Base-by-base conservation (phyloP, 1,140 invertebrate genomes). In the Geopemphigus sp. region DNA sequence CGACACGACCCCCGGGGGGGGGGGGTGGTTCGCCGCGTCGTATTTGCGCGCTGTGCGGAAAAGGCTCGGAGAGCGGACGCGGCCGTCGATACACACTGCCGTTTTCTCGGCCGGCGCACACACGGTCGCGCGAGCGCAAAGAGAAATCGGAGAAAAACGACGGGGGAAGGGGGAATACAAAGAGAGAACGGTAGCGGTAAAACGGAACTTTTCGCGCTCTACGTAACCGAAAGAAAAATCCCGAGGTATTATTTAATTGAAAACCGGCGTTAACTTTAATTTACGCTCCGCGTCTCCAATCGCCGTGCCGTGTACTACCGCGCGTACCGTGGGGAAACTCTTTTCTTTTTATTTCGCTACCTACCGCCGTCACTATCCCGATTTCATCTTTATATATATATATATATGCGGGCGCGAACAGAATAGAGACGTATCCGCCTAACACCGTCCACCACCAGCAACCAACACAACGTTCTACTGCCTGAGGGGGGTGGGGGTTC, bases 221-320 rank as follows among this genome's bases (percentile, higher is more conserved):
- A 76, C 56, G 54, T 59, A 59, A 59, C 70, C 19, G 70, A 73
- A 53, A 73, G 54, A 73, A 73, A 73, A 39, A 39, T 8, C 50
- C 53, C 73, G 10, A 56, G 26, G 54, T 76, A 76, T 76, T 76
- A 56, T 76, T 57, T 76, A 76, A 76, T 76, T 76, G 73, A 76
- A 76, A 76, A 76, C 73, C 73, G n/a, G 56, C 54, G 73, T 76
- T 76, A 76, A 76, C 73, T 76, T 76, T 76, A 76, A 76, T 76
- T 76, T 76, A 76, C 73, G 59, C 73, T 59, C 32, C 73, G 32
- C 73, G n/a, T n/a, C n/a, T n/a, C n/a, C n/a, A n/a, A n/a, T n/a
- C n/a, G n/a, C n/a, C n/a, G n/a, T n/a, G n/a, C n/a, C n/a, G n/a
- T n/a, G n/a, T n/a, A n/a, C n/a, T n/a, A n/a, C n/a, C n/a, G n/a